phyloP scores from a whole-genome alignment of 1,140 invertebrate genomes.

The Cotesia chilonis region DNA sequence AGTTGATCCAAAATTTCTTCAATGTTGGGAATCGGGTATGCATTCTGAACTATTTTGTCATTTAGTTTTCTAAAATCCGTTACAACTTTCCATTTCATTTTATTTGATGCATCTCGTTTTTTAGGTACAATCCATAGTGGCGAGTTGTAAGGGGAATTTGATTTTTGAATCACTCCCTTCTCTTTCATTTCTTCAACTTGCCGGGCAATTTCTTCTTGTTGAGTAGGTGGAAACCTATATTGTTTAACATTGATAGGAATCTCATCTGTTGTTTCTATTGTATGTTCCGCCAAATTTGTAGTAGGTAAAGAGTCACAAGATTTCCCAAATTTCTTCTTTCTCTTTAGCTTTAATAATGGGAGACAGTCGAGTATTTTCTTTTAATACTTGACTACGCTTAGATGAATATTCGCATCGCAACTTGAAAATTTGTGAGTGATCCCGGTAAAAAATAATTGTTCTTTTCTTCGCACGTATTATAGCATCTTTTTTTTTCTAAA shows the following conservation, averaged over 20 bases:
- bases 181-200: conserved; percentile 33
- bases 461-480: conserved; percentile 12
- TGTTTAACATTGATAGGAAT: conserved; percentile 31
- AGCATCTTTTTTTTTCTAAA: conserved; percentile 26
- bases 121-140: background rate
- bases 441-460: conserved; percentile 19
- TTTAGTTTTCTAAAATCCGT: background rate
- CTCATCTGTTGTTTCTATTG: conserved; percentile 28
- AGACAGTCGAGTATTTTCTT: too few species aligned
- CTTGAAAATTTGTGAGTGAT: conserved; percentile 9
- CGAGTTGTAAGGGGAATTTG: conserved; percentile 29
- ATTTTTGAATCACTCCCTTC: conserved; percentile 28
- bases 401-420: background rate
- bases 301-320: conserved; percentile 28
- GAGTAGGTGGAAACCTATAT: conserved; percentile 28
- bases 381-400: conserved; percentile 5
- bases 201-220: conserved; percentile 27
- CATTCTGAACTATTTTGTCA: background rate
- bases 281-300: conserved; percentile 24
- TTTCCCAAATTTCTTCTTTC: conserved; percentile 19
- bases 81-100: background rate
- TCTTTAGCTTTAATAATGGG: conserved; percentile 9
- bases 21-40: background rate
- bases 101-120: too few species aligned
- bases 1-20: conserved; percentile 6